Conservation (phyloP, 2,888 invertebrate species). For the Erebia epiphron region DNA sequence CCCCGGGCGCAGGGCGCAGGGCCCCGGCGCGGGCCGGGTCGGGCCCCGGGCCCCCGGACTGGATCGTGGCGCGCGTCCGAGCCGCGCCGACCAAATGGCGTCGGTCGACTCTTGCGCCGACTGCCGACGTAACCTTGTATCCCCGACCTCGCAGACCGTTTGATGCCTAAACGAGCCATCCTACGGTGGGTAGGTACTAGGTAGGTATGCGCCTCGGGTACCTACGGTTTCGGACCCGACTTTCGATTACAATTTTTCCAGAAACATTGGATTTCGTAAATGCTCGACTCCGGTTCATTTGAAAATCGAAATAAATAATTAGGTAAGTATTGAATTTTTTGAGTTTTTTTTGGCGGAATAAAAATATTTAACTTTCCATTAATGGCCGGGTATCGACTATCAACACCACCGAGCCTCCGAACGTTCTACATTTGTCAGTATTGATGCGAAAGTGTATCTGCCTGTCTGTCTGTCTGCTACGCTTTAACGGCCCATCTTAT, state of each 20-base stretch:
- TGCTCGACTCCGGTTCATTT: background rate
- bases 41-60: background rate
- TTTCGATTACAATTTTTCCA: constrained; percentile 29
- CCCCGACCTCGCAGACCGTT: constrained; percentile 53
- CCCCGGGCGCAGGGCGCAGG: background rate
- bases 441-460: too few species aligned
- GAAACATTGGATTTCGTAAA: constrained; percentile 1
- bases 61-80: constrained; percentile 59
- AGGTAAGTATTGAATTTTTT: too few species aligned
- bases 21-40: background rate
- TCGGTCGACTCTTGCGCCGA: constrained; percentile 44
- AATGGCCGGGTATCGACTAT: too few species aligned
- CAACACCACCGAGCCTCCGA: too few species aligned
- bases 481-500: too few species aligned
- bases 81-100: constrained; percentile 62
- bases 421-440: too few species aligned
- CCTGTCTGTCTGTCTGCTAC: too few species aligned
- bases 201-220: constrained; percentile 47
- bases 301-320: background rate
- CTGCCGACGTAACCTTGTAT: constrained; percentile 53
- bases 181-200: too few species aligned
- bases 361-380: too few species aligned
- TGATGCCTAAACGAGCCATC: constrained; percentile 63
- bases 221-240: constrained; percentile 40
- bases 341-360: too few species aligned